A percentile compares a stretch with the other conserved stretches of the same genome.
Conservation (phyloP, 1,140 invertebrate species). For the Patella vulgata region DNA sequence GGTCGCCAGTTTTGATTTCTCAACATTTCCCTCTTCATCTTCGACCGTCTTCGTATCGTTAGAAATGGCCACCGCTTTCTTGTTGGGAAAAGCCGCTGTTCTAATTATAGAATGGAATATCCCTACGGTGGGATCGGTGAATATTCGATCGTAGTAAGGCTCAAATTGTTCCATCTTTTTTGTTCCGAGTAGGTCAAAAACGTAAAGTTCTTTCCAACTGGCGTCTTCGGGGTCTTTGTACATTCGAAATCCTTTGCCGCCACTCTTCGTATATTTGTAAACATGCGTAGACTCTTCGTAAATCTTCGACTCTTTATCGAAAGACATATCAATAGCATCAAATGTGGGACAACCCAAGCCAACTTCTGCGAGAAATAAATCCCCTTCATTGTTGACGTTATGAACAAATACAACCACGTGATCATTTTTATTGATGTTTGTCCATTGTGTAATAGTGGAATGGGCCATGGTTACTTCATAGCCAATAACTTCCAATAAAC, state of each 20-base stretch:
- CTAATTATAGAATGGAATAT: constrained; percentile 27
- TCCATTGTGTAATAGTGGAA: constrained; percentile 14
- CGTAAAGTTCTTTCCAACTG: background rate
- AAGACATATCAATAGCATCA: constrained; percentile 23
- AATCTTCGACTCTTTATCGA: constrained; percentile 28
- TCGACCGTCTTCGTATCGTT: constrained; percentile 29
- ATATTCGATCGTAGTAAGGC: constrained; percentile 15
- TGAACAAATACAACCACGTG: constrained; percentile 28
- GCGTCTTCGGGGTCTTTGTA: background rate
- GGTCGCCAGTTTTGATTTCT: constrained; percentile 1
- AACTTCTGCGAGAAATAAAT: constrained; percentile 28
- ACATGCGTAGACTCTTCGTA: constrained; percentile 29
- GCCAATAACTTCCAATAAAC: constrained; percentile 24
- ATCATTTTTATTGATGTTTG: constrained; percentile 18
- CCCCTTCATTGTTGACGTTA: constrained; percentile 26
- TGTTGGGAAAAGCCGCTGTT: constrained; percentile 17
- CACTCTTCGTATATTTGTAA: constrained; percentile 35
- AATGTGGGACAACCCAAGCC: constrained; percentile 34
- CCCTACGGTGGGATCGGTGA: constrained; percentile 4
- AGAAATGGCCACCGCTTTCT: constrained; percentile 19
- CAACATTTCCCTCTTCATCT: constrained; percentile 10
- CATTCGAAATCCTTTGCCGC: constrained; percentile 12
- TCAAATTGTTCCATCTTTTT: constrained; percentile 24
- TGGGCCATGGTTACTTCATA: constrained; percentile 15
- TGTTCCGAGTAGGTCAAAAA: constrained; percentile 21